Base-by-base conservation (phyloP, 35 echinoderm and acorn worm genomes). In the Acanthaster planci region DNA sequence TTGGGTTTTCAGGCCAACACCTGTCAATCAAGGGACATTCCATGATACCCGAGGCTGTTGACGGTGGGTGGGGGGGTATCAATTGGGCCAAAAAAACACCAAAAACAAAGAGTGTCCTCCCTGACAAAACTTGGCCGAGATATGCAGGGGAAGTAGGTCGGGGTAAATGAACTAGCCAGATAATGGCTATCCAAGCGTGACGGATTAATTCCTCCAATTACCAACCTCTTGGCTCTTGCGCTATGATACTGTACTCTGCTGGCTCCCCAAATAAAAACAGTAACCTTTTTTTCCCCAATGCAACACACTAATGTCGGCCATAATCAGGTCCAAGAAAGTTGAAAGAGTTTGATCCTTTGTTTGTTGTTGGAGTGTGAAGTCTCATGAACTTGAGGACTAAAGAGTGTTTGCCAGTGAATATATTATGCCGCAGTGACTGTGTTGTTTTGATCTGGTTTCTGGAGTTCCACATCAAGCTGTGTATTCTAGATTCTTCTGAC, bases 331-430 rank as follows among this genome's bases (percentile, higher is more conserved):
- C 60, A 5, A 5, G 5, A 68, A 47, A 47, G 42, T 34, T 68
- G 60, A 16, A 27, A 68, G 60, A 68, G 60, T 68, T 68, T 68
- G 60, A 68, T 68, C 60, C 60, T 22, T 34, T 68, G 60, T 68
- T 68, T 68, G 34, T 68, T 68, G 60, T 68, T 68, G 27, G 60
- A 68, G 10, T 12, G 5, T 68, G 34, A 68, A 26, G 23, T 68
- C 23, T 26, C 8, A 15, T 68, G 29, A 68, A 68, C 23, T 22
- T 26, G 29, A 27, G 23, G 14, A 26, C 60, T 68, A 22, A 22
- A 14, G 9, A 8, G 42, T 47, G 12, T 47, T 4, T 47, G 42
- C 12, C 42, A 6, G 42, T 47, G 12, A 4, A 47, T 6, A 47
- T 12, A 47, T 47, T 47, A 4, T 47, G 42, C 42, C 12, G 42